phyloP scores from a whole-genome alignment of 2,888 invertebrate genomes.

The Xestia rhomboidea region DNA sequence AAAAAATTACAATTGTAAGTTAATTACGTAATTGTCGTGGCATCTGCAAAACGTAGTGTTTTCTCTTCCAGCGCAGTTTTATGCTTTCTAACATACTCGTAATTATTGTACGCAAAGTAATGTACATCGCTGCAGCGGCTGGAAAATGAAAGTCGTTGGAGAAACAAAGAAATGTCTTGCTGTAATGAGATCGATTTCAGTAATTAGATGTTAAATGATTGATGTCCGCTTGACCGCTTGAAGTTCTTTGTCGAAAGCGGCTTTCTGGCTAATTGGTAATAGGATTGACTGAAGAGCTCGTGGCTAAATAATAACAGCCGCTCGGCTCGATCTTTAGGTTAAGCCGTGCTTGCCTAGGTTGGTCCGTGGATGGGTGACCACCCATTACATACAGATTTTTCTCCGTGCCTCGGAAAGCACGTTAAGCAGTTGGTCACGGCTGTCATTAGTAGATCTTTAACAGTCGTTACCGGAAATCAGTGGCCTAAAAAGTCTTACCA shows the following conservation, averaged over 20 bases:
- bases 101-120: conserved; percentile 67
- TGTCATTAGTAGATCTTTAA: too few species aligned
- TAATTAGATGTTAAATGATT: conserved; percentile 46
- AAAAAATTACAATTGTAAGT: conserved; percentile 50
- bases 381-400: too few species aligned
- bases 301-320: too few species aligned
- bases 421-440: too few species aligned
- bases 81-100: conserved; percentile 71
- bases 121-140: conserved; percentile 51
- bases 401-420: too few species aligned
- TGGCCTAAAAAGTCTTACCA: too few species aligned
- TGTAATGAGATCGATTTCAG: conserved; percentile 56
- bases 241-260: conserved; percentile 37
- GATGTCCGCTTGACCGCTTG: conserved; percentile 32
- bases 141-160: conserved; percentile 62
- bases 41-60: conserved; percentile 56
- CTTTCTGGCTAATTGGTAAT: conserved; percentile 19
- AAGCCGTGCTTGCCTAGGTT: too few species aligned
- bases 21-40: conserved; percentile 66
- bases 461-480: too few species aligned
- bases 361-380: too few species aligned
- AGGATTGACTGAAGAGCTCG: too few species aligned
- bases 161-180: conserved; percentile 47
- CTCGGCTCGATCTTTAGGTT: too few species aligned
- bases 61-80: conserved; percentile 60